Conservation (phyloP, 2,888 invertebrate genomes). For the Euzetes globulus region DNA sequence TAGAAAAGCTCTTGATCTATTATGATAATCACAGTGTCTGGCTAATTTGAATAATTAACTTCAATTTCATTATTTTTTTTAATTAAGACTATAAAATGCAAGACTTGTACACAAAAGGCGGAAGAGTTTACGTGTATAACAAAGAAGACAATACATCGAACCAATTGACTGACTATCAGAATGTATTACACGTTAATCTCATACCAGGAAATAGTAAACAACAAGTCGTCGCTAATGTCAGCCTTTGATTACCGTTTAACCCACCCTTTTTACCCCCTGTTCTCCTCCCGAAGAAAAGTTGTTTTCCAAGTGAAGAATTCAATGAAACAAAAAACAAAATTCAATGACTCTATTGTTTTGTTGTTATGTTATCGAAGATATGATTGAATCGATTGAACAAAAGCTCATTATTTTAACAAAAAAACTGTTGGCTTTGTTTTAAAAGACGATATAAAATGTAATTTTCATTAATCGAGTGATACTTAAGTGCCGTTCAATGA, state of each 20-base stretch:
- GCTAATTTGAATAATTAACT: neutral
- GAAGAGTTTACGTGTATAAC: constrained; percentile 12
- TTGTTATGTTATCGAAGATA: too few species aligned
- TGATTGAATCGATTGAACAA: too few species aligned
- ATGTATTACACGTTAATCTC: constrained; percentile 20
- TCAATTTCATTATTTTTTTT: neutral
- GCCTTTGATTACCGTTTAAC: neutral
- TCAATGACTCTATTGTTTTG: too few species aligned
- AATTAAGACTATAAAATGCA: constrained; percentile 16
- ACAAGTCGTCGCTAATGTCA: neutral
- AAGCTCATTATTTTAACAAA: neutral
- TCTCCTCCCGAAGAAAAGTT: too few species aligned
- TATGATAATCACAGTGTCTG: too few species aligned
- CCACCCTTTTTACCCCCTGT: neutral
- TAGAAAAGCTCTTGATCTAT: too few species aligned
- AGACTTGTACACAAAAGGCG: constrained; percentile 14
- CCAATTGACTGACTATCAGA: constrained; percentile 23
- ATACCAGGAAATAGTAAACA: neutral
- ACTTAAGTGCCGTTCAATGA: neutral
- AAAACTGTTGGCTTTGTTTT: neutral
- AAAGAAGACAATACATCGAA: neutral
- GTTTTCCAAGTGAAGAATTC: neutral
- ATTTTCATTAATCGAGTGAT: neutral
- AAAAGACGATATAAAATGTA: neutral
- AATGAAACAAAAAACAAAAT: too few species aligned